A percentile compares a stretch with the other conserved stretches of the same genome.
phyloP scores from a whole-genome alignment of 2,797 vertebrate genomes.

The Bradypodion ventrale region DNA sequence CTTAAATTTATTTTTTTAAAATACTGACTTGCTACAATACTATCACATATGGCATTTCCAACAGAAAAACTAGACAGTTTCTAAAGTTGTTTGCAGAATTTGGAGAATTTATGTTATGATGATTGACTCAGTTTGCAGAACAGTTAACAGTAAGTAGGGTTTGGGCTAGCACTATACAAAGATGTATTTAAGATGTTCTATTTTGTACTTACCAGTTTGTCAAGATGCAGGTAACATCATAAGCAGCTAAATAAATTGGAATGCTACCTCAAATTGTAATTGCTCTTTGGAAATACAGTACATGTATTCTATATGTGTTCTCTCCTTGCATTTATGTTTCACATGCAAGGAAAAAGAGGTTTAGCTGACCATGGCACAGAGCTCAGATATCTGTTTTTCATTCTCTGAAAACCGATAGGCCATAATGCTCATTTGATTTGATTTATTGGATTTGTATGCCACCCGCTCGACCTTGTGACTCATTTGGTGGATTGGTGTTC shows the following conservation, averaged over 20 bases:
- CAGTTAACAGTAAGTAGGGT: background rate
- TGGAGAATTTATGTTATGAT: background rate
- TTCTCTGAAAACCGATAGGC: too few relatives aligned
- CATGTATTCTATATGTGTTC: background rate
- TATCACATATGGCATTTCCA: background rate
- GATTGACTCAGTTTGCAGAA: background rate
- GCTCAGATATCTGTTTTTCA: too few relatives aligned
- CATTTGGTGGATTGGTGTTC: background rate
- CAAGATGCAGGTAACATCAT: background rate
- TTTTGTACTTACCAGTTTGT: constrained; percentile 19
- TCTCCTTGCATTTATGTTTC: background rate
- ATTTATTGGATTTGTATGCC: too few relatives aligned
- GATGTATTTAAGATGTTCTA: background rate
- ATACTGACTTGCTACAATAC: background rate
- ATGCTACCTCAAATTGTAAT: constrained; percentile 12
- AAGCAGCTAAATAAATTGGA: constrained; percentile 27
- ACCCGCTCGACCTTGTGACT: too few relatives aligned
- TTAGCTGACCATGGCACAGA: background rate
- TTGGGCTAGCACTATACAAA: background rate
- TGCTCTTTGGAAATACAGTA: constrained; percentile 26
- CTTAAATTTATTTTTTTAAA: constrained; percentile 7
- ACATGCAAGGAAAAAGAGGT: background rate
- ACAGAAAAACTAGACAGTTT: background rate
- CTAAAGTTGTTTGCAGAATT: background rate
- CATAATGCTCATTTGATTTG: too few relatives aligned